Base-by-base conservation (phyloP, 2,113 vertebrate genomes). In the Cacatua alba region DNA sequence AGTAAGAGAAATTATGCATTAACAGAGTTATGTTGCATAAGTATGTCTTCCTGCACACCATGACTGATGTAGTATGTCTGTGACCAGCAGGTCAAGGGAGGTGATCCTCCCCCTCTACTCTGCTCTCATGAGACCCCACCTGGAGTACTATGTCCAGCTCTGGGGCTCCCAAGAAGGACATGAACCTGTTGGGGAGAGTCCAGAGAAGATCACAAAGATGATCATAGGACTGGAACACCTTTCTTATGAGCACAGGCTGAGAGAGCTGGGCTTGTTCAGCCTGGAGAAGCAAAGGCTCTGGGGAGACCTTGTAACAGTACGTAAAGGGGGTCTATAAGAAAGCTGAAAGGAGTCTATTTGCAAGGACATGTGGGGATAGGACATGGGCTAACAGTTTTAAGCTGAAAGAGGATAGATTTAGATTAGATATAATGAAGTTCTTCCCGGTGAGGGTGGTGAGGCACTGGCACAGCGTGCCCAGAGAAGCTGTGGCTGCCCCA, bases 1-100 rank as follows among this genome's bases (percentile, higher is more conserved):
- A 76, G 20, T 31, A 77, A 70, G 25, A 70, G 19, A 49, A 71
- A 74, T 53, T 26, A 18, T n/a, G 17, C 10, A 20, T 6, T 17
- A 65, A 29, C 7, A 85, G 51, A 31, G 33, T 17, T 77, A 19
- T 51, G 95, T 75, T 94, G 21, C 21, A 17, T 13, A 55, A 46
- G 11, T 41, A 11, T 23, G 26, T 6, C 4, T 41, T 67, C 52
- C 44, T 48, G 60, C 0, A 1, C 13, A 6, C 4, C 52, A 13
- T 48, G 8, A n/a, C 46, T 86, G 59, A 29, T 44, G 57, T 35
- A 35, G 13, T 35, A 35, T 16, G 21, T 35, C 33, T 35, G 26
- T 53, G 33, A 15, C 33, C 33, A 59, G 14, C 33, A 59, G 20
- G 33, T 23, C 57, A 59, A 35, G 4, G 57, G 57, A 35, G 33